A percentile compares a stretch with the other conserved stretches of the same genome.
Evolutionary conservation across 2,113 vertebrate species (phyloP).

Genomic region (Neotragus pygmaeus): DNA sequence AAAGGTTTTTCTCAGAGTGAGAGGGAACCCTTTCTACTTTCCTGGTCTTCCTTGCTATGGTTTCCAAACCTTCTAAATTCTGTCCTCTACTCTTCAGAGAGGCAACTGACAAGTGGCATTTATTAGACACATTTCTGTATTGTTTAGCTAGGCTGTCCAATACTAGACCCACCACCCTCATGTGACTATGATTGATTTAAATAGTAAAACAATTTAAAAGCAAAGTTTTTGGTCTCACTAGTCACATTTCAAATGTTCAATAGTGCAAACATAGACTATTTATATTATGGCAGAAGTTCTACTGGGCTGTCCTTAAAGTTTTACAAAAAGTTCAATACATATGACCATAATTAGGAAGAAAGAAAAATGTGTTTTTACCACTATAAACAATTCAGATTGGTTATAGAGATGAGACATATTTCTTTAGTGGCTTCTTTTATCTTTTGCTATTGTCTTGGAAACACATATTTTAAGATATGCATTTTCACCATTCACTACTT

Average conservation of each 20-base stretch:
- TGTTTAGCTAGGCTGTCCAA: neutral
- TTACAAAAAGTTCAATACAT: neutral
- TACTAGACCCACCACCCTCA: neutral
- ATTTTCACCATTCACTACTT: neutral
- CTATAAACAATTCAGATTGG: neutral
- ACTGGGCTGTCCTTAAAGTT: neutral
- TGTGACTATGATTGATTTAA: neutral
- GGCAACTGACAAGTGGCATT: neutral
- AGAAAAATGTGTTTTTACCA: neutral
- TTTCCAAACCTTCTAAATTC: neutral
- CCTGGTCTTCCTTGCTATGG: neutral
- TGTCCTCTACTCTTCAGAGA: neutral
- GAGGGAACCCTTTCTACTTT: rapidly evolving
- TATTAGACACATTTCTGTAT: neutral
- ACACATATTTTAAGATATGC: neutral
- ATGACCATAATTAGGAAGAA: neutral
- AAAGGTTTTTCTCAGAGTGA: neutral
- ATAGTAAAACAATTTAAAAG: neutral
- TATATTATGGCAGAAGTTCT: neutral
- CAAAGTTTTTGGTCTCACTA: neutral
- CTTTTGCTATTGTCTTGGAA: neutral
- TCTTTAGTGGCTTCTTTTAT: neutral
- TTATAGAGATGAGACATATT: neutral
- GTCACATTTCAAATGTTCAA: neutral
- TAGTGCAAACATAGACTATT: neutral